These are phyloP conservation scores for Peromyscus maniculatus DNA, from an alignment of 2,113 vertebrate species.

Conservation along the genomic window DNA sequence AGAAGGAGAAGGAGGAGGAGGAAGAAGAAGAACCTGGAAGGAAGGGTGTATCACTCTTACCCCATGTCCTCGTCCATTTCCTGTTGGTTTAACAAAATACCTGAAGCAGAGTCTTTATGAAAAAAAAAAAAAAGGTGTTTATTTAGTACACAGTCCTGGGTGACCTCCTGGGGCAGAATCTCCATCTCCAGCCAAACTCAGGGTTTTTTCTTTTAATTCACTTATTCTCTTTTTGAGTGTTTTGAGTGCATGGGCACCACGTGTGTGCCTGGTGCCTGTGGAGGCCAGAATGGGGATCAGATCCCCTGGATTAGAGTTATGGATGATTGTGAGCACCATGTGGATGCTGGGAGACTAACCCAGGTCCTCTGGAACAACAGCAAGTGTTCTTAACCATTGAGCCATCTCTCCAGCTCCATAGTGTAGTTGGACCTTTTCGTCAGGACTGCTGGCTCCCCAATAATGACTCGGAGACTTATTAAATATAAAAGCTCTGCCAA, in stretches of 20 bases:
- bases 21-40: not conserved
- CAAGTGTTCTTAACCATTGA: not conserved
- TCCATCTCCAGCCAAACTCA: not conserved
- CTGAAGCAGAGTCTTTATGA: not conserved
- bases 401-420: not conserved
- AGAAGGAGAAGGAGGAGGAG: not conserved
- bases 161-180: not conserved
- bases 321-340: not conserved
- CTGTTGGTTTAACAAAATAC: not conserved
- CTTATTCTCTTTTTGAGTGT: not conserved
- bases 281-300: not conserved
- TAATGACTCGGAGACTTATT: not conserved
- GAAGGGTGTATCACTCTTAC: not conserved
- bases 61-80: not conserved
- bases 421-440: too few species aligned
- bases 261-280: not conserved
- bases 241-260: not conserved
- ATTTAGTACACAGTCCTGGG: not conserved
- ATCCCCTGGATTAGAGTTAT: not conserved
- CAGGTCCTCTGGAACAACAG: not conserved
- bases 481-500: not conserved
- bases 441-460: not conserved
- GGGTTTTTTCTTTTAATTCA: not conserved
- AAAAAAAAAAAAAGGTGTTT: not conserved
- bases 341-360: not conserved